These are phyloP conservation scores for Drosophila lowei DNA, from an alignment of 1,140 invertebrate genomes.

Conservation along the genomic window DNA sequence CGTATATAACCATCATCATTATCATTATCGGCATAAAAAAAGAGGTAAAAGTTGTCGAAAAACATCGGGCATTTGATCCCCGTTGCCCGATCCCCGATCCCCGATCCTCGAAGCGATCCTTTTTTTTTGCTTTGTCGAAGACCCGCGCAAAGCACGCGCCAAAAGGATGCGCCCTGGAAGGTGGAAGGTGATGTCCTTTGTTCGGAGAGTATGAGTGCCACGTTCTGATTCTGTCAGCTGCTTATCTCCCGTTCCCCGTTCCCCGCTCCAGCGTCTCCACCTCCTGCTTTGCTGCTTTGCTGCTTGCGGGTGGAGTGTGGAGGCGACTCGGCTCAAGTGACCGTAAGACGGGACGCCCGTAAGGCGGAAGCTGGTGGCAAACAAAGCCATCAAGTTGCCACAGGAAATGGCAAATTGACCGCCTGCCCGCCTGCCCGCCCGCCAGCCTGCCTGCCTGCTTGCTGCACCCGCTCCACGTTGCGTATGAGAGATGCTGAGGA, in stretches of 20 bases:
- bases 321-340: slow-evolving; percentile 10
- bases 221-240: slow-evolving; percentile 46
- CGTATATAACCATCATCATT: slow-evolving; percentile 20
- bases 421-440: slow-evolving; percentile 70
- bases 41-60: slow-evolving; percentile 77
- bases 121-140: no score
- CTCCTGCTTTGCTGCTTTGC: no score
- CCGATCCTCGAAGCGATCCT: slow-evolving; percentile 10
- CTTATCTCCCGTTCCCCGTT: neutral
- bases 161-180: slow-evolving; percentile 6
- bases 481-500: slow-evolving; percentile 59
- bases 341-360: slow-evolving; percentile 8
- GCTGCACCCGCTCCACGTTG: slow-evolving; percentile 56
- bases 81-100: no score
- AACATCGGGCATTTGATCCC: slow-evolving; percentile 66
- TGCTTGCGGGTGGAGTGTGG: no score
- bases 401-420: slow-evolving; percentile 81
- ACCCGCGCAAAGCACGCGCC: slow-evolving; percentile 47
- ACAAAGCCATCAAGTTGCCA: slow-evolving; percentile 19
- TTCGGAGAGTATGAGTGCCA: slow-evolving; percentile 39
- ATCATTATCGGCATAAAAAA: slow-evolving; percentile 49
- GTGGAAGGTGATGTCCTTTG: slow-evolving; percentile 9
- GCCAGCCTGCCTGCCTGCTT: slow-evolving; percentile 27
- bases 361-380: slow-evolving; percentile 13
- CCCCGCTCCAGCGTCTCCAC: no score